Conservation (phyloP, 2,888 invertebrate species). For the Diplolepis rosae region DNA sequence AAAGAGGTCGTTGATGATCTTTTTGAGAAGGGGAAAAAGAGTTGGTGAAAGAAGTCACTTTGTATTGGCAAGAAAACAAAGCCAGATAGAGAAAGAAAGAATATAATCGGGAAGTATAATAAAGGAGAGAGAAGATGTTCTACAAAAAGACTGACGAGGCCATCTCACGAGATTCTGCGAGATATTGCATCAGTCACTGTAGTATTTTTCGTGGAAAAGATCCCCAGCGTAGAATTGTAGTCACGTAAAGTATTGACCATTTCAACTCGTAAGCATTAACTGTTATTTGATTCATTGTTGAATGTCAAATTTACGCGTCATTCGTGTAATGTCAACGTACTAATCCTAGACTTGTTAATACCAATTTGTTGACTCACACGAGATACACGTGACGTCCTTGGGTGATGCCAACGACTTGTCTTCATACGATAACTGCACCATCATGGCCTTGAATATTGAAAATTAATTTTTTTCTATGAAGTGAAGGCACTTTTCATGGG, state of each 20-base stretch:
- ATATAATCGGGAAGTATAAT: slow-evolving; percentile 33
- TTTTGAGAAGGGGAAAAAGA: slow-evolving; percentile 19
- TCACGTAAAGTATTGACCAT: slow-evolving; percentile 1
- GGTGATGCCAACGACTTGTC: slow-evolving; percentile 5
- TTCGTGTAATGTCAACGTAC: neutral
- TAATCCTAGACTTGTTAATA: slow-evolving; percentile 11
- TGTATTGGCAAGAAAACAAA: slow-evolving; percentile 14
- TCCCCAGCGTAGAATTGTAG: neutral
- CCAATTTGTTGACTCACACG: neutral
- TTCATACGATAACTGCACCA: neutral
- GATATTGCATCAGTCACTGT: slow-evolving; percentile 18
- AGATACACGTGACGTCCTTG: slow-evolving; percentile 1
- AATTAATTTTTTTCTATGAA: no score
- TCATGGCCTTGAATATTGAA: no score
- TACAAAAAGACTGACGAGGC: slow-evolving; percentile 11
- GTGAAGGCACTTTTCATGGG: no score
- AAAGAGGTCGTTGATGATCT: slow-evolving; percentile 17
- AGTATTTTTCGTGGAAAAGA: slow-evolving; percentile 22
- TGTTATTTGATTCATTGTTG: neutral
- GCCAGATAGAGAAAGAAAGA: slow-evolving; percentile 34
- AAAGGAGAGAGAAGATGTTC: slow-evolving; percentile 12
- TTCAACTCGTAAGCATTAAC: neutral
- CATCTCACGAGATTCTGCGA: slow-evolving; percentile 26
- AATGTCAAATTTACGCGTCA: neutral
- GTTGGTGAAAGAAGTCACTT: slow-evolving; percentile 11